phyloP scores from a whole-genome alignment of 2,888 invertebrate species.

The Ichneumoninae sp. region DNA sequence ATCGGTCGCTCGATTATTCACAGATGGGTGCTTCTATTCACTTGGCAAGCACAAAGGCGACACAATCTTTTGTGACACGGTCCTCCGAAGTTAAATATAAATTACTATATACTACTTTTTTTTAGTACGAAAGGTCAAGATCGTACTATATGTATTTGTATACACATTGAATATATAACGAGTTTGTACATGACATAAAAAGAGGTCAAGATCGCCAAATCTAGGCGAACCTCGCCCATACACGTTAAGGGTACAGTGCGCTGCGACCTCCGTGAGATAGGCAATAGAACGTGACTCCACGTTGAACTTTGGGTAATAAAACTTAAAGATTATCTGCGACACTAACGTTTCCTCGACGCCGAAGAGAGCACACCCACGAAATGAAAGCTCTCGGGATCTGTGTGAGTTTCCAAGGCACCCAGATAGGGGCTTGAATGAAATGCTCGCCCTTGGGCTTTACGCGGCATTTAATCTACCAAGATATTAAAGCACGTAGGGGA shows the following conservation, averaged over 20 bases:
- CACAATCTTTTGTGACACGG: not conserved
- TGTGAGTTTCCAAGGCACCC: constrained; percentile 15
- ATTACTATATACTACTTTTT: not conserved
- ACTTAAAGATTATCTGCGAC: constrained; percentile 64
- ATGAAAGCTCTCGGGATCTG: constrained; percentile 22
- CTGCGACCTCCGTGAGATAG: constrained; percentile 44
- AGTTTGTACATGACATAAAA: constrained; percentile 16
- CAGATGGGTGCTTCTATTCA: not conserved
- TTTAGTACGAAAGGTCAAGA: constrained; percentile 25
- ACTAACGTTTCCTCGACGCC: constrained; percentile 46
- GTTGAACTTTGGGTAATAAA: constrained; percentile 65
- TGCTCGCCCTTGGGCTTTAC: constrained; percentile 16
- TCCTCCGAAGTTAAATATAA: constrained; percentile 18
- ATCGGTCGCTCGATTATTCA: not conserved
- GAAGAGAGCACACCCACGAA: constrained; percentile 14
- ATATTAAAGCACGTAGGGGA: constrained; percentile 19
- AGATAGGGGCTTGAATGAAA: constrained; percentile 39
- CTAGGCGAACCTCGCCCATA: constrained; percentile 1
- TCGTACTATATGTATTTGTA: not conserved
- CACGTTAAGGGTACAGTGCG: constrained; percentile 13
- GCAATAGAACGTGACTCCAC: constrained; percentile 54
- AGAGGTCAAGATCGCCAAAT: constrained; percentile 50
- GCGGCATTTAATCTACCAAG: constrained; percentile 28
- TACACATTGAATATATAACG: constrained; percentile 19
- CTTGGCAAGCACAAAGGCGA: not conserved